Conservation (phyloP, 30 jellyfish, hydroid and myxozoan genomes). For the Chironex yamaguchii region DNA sequence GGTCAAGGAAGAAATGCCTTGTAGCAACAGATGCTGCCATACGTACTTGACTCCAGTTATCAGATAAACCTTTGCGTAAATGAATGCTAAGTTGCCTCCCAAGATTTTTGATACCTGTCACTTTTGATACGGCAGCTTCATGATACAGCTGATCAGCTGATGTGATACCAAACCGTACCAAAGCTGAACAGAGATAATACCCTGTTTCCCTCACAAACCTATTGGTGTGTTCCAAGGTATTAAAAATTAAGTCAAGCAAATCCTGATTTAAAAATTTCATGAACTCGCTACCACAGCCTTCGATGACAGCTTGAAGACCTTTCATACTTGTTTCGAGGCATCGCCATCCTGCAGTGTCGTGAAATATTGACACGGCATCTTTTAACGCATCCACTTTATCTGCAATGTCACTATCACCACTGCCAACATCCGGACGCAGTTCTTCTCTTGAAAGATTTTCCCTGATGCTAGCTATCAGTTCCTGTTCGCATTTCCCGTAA, state of each 20-base stretch:
- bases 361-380: constrained; percentile 90
- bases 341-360: constrained; percentile 99
- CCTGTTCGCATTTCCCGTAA: constrained; percentile 66
- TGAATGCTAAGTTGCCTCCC: constrained; percentile 84
- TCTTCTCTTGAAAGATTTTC: constrained; percentile 79
- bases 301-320: constrained; percentile 87
- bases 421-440: neutral
- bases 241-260: constrained; percentile 82
- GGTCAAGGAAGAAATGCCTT: constrained; percentile 86
- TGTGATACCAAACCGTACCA: constrained; percentile 85
- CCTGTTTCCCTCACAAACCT: constrained; percentile 99
- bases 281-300: constrained; percentile 87
- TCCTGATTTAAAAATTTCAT: constrained; percentile 68
- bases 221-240: constrained; percentile 84
- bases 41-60: constrained; percentile 99
- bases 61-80: constrained; percentile 83
- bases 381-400: constrained; percentile 39
- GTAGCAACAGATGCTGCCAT: constrained; percentile 99
- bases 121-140: constrained; percentile 27
- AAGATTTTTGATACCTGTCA: constrained; percentile 49
- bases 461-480: constrained; percentile 73
- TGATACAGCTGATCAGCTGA: constrained; percentile 50
- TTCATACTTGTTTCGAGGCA: constrained; percentile 97
- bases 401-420: constrained; percentile 26
- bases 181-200: constrained; percentile 90